A percentile compares a stretch with the other conserved stretches of the same genome.
These are phyloP conservation scores for Eupithecia subfuscata DNA, from an alignment of 2,888 invertebrate species.

Conservation along the genomic window DNA sequence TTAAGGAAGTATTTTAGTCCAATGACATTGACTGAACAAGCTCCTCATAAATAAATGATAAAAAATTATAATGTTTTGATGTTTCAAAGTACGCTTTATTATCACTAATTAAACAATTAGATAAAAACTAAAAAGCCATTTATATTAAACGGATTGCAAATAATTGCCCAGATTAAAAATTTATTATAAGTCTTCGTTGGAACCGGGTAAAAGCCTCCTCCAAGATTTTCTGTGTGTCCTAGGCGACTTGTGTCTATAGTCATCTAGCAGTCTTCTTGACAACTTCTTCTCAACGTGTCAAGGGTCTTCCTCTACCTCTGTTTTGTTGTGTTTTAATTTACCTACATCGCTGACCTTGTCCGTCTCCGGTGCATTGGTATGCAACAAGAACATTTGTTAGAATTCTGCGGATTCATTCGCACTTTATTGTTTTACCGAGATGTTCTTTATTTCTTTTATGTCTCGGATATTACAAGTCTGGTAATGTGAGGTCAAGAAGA, in stretches of 20 bases:
- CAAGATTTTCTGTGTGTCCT: not conserved
- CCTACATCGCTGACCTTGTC: slow-evolving; percentile 15
- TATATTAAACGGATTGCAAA: not conserved
- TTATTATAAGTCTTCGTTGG: not conserved
- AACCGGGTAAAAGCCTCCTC: not conserved
- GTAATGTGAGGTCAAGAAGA: not conserved
- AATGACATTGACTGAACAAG: not conserved
- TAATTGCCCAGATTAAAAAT: too few relatives aligned
- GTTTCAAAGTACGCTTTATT: slow-evolving; percentile 39
- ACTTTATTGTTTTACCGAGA: slow-evolving; percentile 39
- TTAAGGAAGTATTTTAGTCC: not conserved
- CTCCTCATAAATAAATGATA: too few relatives aligned
- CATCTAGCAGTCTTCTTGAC: not conserved
- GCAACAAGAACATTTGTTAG: slow-evolving; percentile 39
- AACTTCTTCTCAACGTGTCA: not conserved
- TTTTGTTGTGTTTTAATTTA: not conserved
- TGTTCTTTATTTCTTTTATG: slow-evolving; percentile 20
- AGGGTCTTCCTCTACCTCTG: too few relatives aligned
- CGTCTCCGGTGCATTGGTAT: slow-evolving; percentile 38
- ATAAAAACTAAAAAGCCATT: not conserved
- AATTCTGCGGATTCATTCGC: slow-evolving; percentile 41
- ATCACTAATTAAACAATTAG: slow-evolving; percentile 31
- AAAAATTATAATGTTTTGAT: too few relatives aligned
- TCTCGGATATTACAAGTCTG: not conserved
- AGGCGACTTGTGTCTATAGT: not conserved